Percentiles rank a stretch among this genome's conserved stretches.
These are phyloP conservation scores for Scaptomyza graminum DNA, from an alignment of 1,140 invertebrate genomes.

Conservation along the genomic window DNA sequence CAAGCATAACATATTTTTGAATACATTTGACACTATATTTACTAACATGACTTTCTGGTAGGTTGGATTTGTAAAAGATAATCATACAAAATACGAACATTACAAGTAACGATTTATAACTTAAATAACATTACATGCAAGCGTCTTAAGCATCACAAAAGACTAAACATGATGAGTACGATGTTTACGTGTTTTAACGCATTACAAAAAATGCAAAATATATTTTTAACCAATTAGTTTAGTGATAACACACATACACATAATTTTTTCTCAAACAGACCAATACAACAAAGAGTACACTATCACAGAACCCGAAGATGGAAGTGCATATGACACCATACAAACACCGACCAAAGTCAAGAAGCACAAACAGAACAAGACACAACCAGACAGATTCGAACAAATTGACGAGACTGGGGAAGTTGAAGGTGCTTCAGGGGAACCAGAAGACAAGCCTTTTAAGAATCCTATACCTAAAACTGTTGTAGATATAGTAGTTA, in stretches of 20 bases:
- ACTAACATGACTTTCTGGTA: slow-evolving; percentile 55
- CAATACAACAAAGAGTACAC: slow-evolving; percentile 83
- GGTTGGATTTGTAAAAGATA: slow-evolving; percentile 39
- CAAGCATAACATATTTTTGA: slow-evolving; percentile 35
- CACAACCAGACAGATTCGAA: slow-evolving; percentile 52
- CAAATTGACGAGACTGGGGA: slow-evolving; percentile 61
- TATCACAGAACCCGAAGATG: slow-evolving; percentile 83
- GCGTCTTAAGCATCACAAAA: slow-evolving; percentile 47
- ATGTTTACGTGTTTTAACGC: slow-evolving; percentile 65
- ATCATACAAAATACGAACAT: slow-evolving; percentile 44
- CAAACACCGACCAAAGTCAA: slow-evolving; percentile 74
- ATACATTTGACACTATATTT: slow-evolving; percentile 40
- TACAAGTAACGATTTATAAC: slow-evolving; percentile 35
- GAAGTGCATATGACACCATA: slow-evolving; percentile 76
- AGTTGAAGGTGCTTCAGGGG: slow-evolving; percentile 58
- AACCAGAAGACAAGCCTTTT: slow-evolving; percentile 61
- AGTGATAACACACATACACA: slow-evolving; percentile 80
- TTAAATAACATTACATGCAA: slow-evolving; percentile 58
- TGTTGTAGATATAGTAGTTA: slow-evolving; percentile 42
- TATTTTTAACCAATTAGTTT: slow-evolving; percentile 74
- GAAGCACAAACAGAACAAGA: slow-evolving; percentile 72
- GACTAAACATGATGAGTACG: slow-evolving; percentile 55
- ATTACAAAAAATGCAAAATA: slow-evolving; percentile 78
- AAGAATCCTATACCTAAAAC: slow-evolving; percentile 63
- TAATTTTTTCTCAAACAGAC: slow-evolving; percentile 82